Evolutionary conservation across 2,888 invertebrate species (phyloP), one percentile per base, ranked within the genome.

Genomic region (Schizotus pectinicornis): DNA sequence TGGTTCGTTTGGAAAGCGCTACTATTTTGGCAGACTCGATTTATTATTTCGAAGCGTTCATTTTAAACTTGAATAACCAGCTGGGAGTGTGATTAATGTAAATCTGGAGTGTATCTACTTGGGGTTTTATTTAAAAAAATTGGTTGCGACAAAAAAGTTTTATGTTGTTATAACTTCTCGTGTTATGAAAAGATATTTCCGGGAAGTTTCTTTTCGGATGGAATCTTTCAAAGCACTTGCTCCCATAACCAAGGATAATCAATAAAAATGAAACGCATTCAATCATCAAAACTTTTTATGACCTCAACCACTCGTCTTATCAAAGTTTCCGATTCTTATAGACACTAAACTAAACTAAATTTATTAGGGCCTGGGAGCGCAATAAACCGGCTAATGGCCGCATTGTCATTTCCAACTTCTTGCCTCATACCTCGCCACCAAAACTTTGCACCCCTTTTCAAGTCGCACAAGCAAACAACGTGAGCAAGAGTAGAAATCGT

Each of bases 231-330:
- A 53, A 55, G 49, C 34, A 49, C 48, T 50, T 45, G 56, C 51
- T 56, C 14, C 35, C 33, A 22, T 46, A 51, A 51, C 56, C 31
- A 56, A 43, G 36, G 37, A 38, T 51, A 34, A 54, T 54, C 59
- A 53, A 58, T 58, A 58, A 54, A 50, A 54, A 50, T 54, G 54
- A 49, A 54, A 54, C 54, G 59, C 34, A 59, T 59, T 59, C 59
- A 59, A 49, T 59, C 50, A 59, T 58, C 14, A 35, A 50, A 56
- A 58, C 36, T 53, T 53, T 52, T 41, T 38, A 36, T 37, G 7
- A n/a, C 31, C 45, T 34, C 31, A 13, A 9, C 31, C 13, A 31
- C 22, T 30, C 14, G 41, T 34, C 12, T 9, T 38, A 38, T 49
- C 32, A 30, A 32, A 30, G 32, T 39, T 22, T 49, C 12, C 22